phyloP scores from a whole-genome alignment of 2,888 invertebrate genomes.

The Carcina quercana region DNA sequence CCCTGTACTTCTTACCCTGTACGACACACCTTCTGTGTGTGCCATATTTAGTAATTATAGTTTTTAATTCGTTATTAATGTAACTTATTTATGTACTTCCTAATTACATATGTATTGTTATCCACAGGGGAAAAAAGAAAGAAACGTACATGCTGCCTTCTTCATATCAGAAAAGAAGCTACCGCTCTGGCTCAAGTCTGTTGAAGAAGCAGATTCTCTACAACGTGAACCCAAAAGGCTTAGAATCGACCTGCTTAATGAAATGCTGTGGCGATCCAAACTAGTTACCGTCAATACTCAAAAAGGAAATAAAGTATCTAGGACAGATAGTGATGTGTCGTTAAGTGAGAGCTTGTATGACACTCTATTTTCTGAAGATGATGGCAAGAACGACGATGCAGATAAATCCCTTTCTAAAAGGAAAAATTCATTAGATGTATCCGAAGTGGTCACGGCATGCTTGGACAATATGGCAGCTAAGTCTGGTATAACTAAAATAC shows the following conservation, averaged over 20 bases:
- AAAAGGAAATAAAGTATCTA: conserved; percentile 41
- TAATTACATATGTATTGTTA: conserved; percentile 23
- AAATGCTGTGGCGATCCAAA: conserved; percentile 41
- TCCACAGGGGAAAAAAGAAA: conserved; percentile 70
- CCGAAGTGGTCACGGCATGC: conserved; percentile 64
- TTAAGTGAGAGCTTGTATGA: conserved; percentile 65
- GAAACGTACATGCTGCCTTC: conserved; percentile 67
- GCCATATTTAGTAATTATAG: too few species aligned
- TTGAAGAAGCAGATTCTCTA: conserved; percentile 83
- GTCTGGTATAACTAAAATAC: conserved; percentile 62
- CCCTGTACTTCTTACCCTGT: too few species aligned
- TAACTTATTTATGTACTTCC: too few species aligned
- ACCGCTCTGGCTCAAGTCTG: conserved; percentile 80
- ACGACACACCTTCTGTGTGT: too few species aligned
- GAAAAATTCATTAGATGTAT: conserved; percentile 56
- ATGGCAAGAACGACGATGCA: conserved; percentile 39
- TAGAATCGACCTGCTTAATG: conserved; percentile 70
- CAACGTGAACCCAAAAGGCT: conserved; percentile 68
- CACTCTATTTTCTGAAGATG: conserved; percentile 58
- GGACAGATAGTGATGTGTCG: conserved; percentile 60
- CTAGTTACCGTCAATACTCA: conserved; percentile 26
- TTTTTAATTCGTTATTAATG: too few species aligned
- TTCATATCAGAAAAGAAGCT: conserved; percentile 69
- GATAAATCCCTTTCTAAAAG: conserved; percentile 35
- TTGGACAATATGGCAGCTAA: conserved; percentile 67